These are phyloP conservation scores for Monarcha castaneiventris DNA, from an alignment of 2,113 vertebrate genomes.

Conservation along the genomic window DNA sequence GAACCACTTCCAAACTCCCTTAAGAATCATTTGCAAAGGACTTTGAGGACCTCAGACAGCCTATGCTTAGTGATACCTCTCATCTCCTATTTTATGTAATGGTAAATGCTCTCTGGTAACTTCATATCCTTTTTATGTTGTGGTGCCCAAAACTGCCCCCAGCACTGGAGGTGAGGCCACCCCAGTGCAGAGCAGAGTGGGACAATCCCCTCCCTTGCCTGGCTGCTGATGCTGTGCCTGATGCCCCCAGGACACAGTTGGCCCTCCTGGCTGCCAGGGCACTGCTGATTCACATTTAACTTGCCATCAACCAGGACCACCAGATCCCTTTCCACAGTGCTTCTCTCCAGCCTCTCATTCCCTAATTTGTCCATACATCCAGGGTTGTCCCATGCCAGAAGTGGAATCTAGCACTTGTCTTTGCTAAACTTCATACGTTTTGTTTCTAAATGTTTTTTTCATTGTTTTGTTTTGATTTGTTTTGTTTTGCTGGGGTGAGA, in stretches of 20 bases:
- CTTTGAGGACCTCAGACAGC: not conserved
- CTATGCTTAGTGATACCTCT: not conserved
- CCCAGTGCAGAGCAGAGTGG: not conserved
- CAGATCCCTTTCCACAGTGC: not conserved
- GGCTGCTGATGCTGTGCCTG: rapidly evolving
- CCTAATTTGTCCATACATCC: not conserved
- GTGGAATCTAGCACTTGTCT: not conserved
- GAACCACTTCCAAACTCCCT: not conserved
- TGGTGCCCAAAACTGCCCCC: not conserved
- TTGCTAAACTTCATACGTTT: not conserved
- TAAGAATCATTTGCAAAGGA: not conserved
- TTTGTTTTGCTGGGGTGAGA: not conserved
- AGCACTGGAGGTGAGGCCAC: rapidly evolving
- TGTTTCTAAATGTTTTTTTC: not conserved
- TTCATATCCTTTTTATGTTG: not conserved
- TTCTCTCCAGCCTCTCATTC: not conserved
- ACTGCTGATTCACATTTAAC: no score
- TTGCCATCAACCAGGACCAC: not conserved
- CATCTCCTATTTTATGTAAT: not conserved
- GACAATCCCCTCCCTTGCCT: not conserved
- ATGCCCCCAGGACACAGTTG: rapidly evolving
- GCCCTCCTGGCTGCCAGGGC: not conserved
- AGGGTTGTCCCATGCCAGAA: not conserved
- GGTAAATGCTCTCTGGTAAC: not conserved
- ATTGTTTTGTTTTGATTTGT: not conserved